phyloP scores from a whole-genome alignment of 1,140 invertebrate species.

The Thaumetopoea pityocampa region DNA sequence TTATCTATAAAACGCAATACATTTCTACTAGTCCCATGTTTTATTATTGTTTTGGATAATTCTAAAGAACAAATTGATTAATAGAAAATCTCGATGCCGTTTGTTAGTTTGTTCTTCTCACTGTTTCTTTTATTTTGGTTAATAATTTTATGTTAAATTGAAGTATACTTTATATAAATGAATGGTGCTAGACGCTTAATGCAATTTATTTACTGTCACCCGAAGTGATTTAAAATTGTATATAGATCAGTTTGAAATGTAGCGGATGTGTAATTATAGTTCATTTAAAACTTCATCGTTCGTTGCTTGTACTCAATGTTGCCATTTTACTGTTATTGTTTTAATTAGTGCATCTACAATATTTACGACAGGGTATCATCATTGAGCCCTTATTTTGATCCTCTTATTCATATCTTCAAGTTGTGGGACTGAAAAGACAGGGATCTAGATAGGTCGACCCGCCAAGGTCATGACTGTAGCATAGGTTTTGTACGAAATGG shows the following conservation, averaged over 20 bases:
- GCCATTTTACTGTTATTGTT: constrained; percentile 32
- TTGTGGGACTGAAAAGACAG: constrained; percentile 68
- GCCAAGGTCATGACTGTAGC: constrained; percentile 44
- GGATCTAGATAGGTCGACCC: constrained; percentile 57
- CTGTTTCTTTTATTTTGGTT: constrained; percentile 49
- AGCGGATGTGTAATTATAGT: constrained; percentile 24
- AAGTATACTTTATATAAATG: constrained; percentile 60
- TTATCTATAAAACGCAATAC: constrained; percentile 56
- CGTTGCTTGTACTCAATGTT: constrained; percentile 31
- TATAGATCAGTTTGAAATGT: constrained; percentile 37
- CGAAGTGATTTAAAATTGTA: constrained; percentile 49
- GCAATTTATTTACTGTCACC: constrained; percentile 50
- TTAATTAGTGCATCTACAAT: constrained; percentile 15
- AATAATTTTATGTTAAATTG: constrained; percentile 64
- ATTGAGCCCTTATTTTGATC: constrained; percentile 40
- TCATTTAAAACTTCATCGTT: constrained; percentile 14
- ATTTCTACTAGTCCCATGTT: constrained; percentile 56
- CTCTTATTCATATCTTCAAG: constrained; percentile 53
- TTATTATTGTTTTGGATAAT: constrained; percentile 31
- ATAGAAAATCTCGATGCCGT: constrained; percentile 27
- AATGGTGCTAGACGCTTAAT: constrained; percentile 72
- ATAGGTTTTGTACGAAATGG: constrained; percentile 67
- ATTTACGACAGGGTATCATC: constrained; percentile 58
- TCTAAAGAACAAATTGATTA: constrained; percentile 1
- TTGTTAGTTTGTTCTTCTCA: constrained; percentile 59